Evolutionary conservation across 2,113 vertebrate species (phyloP).

Genomic region (Melanocharis versteri): DNA sequence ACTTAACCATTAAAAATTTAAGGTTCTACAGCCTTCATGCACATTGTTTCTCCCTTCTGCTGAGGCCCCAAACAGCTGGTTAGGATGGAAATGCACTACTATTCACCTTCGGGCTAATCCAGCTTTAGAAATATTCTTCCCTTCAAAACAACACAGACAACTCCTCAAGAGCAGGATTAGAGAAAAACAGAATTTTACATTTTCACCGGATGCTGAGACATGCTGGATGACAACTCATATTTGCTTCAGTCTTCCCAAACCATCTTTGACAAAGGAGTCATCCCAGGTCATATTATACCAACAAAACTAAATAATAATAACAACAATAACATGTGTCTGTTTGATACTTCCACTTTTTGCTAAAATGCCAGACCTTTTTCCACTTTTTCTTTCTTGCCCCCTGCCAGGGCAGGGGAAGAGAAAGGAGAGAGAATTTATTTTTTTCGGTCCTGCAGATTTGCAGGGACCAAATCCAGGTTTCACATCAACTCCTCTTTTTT

Average conservation of each 20-base stretch:
- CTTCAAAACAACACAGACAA: neutral
- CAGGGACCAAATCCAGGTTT: slow-evolving; percentile 15
- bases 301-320: neutral
- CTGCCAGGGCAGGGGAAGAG: neutral
- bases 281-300: neutral
- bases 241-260: neutral
- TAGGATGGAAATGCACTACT: neutral
- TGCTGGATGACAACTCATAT: neutral
- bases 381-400: neutral
- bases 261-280: neutral
- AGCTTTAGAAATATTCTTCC: neutral
- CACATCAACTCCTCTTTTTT: neutral
- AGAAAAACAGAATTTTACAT: neutral
- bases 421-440: neutral
- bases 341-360: neutral
- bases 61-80: neutral
- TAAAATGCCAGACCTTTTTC: neutral
- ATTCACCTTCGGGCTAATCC: neutral
- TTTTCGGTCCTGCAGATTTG: neutral
- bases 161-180: neutral
- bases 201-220: neutral
- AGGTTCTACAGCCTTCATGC: too few relatives aligned
- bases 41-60: neutral
- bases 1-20: neutral
- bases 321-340: neutral